Conservation (phyloP, 2,113 vertebrate genomes). For the Manacus vitellinus region DNA sequence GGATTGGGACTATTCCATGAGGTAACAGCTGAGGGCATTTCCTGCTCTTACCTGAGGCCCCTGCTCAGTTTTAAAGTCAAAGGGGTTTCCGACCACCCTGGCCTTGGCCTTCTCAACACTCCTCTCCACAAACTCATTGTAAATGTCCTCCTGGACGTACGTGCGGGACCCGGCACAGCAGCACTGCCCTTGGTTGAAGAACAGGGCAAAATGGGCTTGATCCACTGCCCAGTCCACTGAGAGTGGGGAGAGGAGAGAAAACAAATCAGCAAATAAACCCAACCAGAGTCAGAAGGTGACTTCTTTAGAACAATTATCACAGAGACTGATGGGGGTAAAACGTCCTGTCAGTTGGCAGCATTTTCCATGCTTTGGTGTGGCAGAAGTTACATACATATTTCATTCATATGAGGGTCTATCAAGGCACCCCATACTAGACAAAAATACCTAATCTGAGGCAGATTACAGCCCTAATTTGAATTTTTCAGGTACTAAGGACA, state of each 20-base stretch:
- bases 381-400: not conserved
- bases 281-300: not conserved
- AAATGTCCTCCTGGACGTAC: constrained; percentile 90
- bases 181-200: constrained; percentile 99
- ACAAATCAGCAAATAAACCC: not conserved
- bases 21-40: not conserved
- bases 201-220: constrained; percentile 91
- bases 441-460: not conserved
- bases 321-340: not conserved
- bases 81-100: constrained; percentile 92
- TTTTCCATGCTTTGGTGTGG: not conserved
- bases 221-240: constrained; percentile 94
- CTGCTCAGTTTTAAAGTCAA: constrained; percentile 90
- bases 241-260: not conserved
- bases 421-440: not conserved
- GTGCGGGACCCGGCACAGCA: constrained; percentile 93
- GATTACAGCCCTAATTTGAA: not conserved
- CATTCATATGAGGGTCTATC: not conserved
- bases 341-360: not conserved
- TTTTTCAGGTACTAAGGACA: not conserved
- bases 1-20: not conserved
- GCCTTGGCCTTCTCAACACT: constrained; percentile 85
- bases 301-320: not conserved
- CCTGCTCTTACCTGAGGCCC: constrained; percentile 88
- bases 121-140: constrained; percentile 89